Base-by-base conservation (phyloP, 2,113 vertebrate genomes). In the Nycticebus coucang region DNA sequence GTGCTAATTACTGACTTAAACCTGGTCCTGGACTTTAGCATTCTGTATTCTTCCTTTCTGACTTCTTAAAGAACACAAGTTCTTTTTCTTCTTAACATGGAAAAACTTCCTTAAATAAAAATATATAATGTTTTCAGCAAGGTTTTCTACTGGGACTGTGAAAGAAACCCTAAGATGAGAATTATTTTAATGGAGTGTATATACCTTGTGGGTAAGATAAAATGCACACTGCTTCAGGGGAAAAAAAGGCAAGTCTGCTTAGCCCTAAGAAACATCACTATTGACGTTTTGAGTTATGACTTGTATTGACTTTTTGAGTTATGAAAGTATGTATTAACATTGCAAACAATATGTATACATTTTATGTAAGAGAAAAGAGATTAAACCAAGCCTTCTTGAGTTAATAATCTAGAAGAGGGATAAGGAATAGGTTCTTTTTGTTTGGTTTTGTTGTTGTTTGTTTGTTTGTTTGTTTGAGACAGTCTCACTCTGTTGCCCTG, bases 81-180 rank as follows among this genome's bases (percentile, higher is more conserved):
- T 19, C 33, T 50, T 33, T 92, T 89, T 87, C 60, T 89, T 59
- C 59, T 55, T 81, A 77, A 45, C 9, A 33, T 37, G 37, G 10
- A 72, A 59, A 71, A 68, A 30, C 41, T 79, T 59, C 17, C 41
- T 53, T 68, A 74, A 75, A 89, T 72, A 86, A 69, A 69, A 79
- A 77, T n/a, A 30, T 13, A 2, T 68, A 81, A 24, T 66, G 72
- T 66, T 96, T 87, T 66, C 6, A 26, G 15, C 33, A 68, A 60
- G 64, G 50, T 89, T 95, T 89, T 82, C 82, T 94, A 91, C 30
- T 69, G 22, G 7, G n/a, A 2, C 28, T 77, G 0, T 35, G 33
- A 80, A 94, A 87, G 96, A 83, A 94, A 72, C 4, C 22, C 62
- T 89, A 22, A 79, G 55, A 75, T 53, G 62, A 95, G 91, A 86